Evolutionary conservation across 2,888 invertebrate genomes (phyloP).

Genomic region (Standfussiana lucernea): DNA sequence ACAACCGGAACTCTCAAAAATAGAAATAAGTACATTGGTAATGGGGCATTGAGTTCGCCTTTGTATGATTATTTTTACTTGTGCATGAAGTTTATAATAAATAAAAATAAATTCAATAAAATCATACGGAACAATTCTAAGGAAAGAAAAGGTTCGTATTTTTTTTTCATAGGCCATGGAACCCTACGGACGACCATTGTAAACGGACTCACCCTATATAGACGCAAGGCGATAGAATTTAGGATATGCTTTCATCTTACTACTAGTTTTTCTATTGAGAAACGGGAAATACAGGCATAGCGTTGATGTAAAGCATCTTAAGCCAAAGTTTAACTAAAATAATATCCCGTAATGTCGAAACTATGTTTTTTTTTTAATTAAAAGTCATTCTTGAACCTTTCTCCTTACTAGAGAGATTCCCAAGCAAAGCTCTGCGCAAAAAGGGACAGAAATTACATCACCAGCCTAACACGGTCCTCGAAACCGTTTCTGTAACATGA

Average conservation of each 20-base stretch:
- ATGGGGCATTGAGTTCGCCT: neutral
- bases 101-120: neutral
- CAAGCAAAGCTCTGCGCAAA: constrained; percentile 58
- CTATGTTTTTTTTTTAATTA: neutral
- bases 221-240: constrained; percentile 24
- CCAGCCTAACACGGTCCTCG: constrained; percentile 59
- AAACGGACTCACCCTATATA: constrained; percentile 62
- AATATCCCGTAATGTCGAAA: neutral
- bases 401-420: neutral
- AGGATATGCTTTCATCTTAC: neutral
- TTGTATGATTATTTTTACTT: neutral
- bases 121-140: neutral
- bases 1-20: neutral
- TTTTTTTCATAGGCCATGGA: neutral
- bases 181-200: constrained; percentile 18
- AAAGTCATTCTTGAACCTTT: neutral
- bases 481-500: constrained; percentile 42
- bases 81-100: neutral
- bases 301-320: neutral
- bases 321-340: neutral
- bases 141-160: neutral
- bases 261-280: neutral
- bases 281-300: neutral
- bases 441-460: constrained; percentile 55
- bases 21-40: neutral